Base-by-base conservation (phyloP, 1,140 invertebrate genomes). In the Pseudomyrmex pallidus region DNA sequence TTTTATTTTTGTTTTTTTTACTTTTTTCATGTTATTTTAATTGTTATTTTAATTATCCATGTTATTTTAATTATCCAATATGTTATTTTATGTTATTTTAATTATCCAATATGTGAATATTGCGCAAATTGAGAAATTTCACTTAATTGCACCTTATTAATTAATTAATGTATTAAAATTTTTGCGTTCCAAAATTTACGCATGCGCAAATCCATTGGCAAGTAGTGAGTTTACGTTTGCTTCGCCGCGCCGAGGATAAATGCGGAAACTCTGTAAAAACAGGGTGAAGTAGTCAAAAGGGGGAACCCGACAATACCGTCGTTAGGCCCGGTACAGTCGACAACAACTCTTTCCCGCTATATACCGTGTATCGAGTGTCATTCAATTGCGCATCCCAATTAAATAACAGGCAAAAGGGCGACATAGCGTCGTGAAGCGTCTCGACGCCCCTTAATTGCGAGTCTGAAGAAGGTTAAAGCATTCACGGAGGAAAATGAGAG, bases 371-470 rank as follows among this genome's bases (percentile, higher is more conserved):
- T 90, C 86, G 90, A 93, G 92, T 94, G 93, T 94, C 93, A 93
- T 93, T 93, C 93, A 94, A 93, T 94, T 94, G 94, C 92, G 92
- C 92, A 93, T 94, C 93, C 94, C 94, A 94, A 94, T 94, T 94
- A 94, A 94, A 94, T 94, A 94, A 94, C 93, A 93, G 92, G 93
- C 93, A 94, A 94, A 94, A 94, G 93, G 93, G 93, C 93, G 94
- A 94, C 93, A 92, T 93, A 92, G 93, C 94, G 90, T 94, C 91
- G 90, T 89, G 91, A 90, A 92, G 91, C 91, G 88, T 92, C 89
- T 86, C 91, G 91, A 90, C 90, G 90, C 90, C 91, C 91, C 87
- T 92, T 94, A 94, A 94, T 94, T 94, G 94, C 93, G 90, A 92
- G 74, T 76, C 54, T 80, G 86, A 76, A 89, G 87, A 66, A 88